Evolutionary conservation across 1,140 invertebrate species (phyloP).

Genomic region (Euglossa dilemma): DNA sequence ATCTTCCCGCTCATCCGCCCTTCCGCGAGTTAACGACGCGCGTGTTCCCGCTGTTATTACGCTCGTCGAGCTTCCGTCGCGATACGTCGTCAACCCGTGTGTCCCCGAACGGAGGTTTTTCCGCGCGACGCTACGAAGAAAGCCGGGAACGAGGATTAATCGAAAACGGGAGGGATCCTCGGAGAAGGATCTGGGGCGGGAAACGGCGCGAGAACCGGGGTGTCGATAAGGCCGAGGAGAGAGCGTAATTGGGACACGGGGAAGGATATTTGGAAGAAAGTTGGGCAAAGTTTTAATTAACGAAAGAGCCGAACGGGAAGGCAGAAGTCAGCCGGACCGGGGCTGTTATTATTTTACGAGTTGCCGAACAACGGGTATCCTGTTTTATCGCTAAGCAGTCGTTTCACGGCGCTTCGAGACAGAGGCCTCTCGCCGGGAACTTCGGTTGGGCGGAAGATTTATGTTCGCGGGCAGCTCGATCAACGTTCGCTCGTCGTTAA

Average conservation of each 20-base stretch:
- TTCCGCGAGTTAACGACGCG: slow-evolving; percentile 1
- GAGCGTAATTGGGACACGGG: background rate
- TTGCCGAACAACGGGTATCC: background rate
- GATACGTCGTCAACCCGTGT: background rate
- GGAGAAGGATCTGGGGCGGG: background rate
- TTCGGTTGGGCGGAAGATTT: background rate
- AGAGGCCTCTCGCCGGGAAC: background rate
- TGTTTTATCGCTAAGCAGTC: background rate
- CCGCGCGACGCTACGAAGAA: no score
- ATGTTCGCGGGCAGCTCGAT: no score
- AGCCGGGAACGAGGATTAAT: background rate
- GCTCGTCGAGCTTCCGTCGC: slow-evolving; percentile 2
- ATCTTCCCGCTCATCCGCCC: background rate
- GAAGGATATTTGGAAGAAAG: background rate
- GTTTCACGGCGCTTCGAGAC: no score
- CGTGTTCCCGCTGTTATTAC: slow-evolving; percentile 18
- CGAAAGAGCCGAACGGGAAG: background rate
- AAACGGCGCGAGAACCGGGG: background rate
- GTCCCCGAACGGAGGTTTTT: no score
- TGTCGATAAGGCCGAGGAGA: background rate
- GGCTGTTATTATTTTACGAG: background rate
- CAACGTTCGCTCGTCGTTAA: no score
- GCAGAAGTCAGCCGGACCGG: no score
- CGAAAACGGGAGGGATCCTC: background rate
- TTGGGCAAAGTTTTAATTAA: slow-evolving; percentile 1